phyloP scores from a whole-genome alignment of 2,888 invertebrate species.

The Bugulina stolonifera region DNA sequence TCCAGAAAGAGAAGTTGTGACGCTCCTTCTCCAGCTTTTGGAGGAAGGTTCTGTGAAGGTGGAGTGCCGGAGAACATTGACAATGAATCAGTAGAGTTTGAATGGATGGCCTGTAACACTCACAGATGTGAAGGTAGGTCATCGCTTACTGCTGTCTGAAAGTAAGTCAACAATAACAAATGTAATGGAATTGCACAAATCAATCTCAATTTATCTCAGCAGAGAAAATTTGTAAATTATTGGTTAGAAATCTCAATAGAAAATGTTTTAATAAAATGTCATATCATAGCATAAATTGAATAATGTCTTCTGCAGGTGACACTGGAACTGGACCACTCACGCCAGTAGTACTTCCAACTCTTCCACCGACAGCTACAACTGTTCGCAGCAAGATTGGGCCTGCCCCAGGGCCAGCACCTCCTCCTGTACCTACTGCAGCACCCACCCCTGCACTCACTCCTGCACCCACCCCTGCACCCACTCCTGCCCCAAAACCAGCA shows the following conservation, averaged over 20 bases:
- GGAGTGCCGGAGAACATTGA: conserved; percentile 10
- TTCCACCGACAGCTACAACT: background rate
- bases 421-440: background rate
- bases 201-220: too few relatives aligned
- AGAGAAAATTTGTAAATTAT: too few relatives aligned
- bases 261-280: too few relatives aligned
- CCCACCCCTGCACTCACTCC: background rate
- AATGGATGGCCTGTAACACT: conserved; percentile 13
- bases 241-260: too few relatives aligned
- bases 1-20: conserved; percentile 24
- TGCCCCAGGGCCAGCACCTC: background rate
- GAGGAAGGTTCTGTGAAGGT: conserved; percentile 17
- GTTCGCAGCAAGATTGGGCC: background rate
- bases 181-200: too few relatives aligned
- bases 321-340: background rate
- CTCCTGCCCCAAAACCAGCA: background rate
- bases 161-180: too few relatives aligned
- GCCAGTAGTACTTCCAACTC: background rate
- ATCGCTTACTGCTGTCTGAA: too few relatives aligned
- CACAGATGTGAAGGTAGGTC: conserved; percentile 7
- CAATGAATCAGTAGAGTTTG: conserved; percentile 2
- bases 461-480: background rate
- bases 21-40: conserved; percentile 23
- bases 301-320: background rate
- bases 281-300: too few relatives aligned